These are phyloP conservation scores for Oreocharis arfaki DNA, from an alignment of 2,113 vertebrate species.

Conservation along the genomic window DNA sequence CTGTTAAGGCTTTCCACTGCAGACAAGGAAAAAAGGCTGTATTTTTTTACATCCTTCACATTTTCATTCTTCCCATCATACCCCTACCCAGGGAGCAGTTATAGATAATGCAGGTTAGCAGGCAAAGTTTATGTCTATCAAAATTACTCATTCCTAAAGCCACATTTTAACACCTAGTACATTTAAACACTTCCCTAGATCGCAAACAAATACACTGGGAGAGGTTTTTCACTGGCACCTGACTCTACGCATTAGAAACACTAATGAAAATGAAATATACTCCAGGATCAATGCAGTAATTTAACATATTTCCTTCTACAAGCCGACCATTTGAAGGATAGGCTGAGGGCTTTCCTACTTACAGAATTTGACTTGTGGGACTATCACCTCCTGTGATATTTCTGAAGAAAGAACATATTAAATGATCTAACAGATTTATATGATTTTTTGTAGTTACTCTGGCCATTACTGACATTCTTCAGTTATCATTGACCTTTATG, in stretches of 20 bases:
- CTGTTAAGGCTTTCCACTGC: neutral
- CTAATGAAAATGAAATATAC: neutral
- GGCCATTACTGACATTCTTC: conserved; percentile 42
- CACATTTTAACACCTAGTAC: neutral
- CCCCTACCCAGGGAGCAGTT: neutral
- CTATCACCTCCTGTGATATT: neutral
- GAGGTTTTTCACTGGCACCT: neutral
- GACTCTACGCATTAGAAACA: neutral
- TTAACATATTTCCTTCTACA: neutral
- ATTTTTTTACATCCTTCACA: neutral
- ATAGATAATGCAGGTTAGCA: neutral
- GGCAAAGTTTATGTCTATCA: neutral
- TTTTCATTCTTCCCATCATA: neutral
- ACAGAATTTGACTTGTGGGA: neutral
- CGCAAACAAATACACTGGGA: neutral
- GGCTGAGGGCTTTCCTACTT: neutral
- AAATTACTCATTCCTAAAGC: neutral
- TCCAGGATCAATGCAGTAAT: neutral
- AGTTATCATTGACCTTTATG: conserved; percentile 50
- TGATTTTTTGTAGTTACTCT: neutral
- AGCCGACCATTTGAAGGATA: neutral
- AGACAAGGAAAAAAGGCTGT: neutral
- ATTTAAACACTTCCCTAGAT: neutral
- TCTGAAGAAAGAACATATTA: neutral
- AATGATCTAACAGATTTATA: neutral